Percentiles rank a stretch among this genome's conserved stretches.
These are phyloP conservation scores for Drosophila melanica DNA, from an alignment of 1,140 invertebrate genomes.

Conservation along the genomic window DNA sequence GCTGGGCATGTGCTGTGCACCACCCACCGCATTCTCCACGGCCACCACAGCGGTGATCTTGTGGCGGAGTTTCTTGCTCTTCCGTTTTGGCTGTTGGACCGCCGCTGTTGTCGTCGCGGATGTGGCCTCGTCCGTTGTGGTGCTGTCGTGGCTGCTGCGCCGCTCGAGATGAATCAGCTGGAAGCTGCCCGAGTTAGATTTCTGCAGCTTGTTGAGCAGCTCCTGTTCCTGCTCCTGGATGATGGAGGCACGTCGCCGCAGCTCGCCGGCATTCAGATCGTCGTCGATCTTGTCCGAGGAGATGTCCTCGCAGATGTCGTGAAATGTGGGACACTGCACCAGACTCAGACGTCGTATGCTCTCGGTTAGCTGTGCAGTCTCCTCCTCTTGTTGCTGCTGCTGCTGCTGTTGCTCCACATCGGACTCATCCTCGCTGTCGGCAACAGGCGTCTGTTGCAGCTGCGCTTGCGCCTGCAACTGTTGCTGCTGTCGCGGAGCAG, in stretches of 20 bases:
- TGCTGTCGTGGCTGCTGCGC: constrained; percentile 69
- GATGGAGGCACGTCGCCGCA: constrained; percentile 76
- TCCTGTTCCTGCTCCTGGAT: constrained; percentile 82
- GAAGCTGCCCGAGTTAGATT: constrained; percentile 74
- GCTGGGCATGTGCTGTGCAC: constrained; percentile 50
- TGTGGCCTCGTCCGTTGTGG: constrained; percentile 55
- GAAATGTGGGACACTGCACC: constrained; percentile 84
- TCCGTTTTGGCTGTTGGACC: constrained; percentile 52
- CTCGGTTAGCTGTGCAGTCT: constrained; percentile 48
- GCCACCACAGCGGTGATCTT: constrained; percentile 78
- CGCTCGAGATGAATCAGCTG: constrained; percentile 74
- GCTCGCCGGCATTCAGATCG: constrained; percentile 85
- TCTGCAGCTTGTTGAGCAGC: constrained; percentile 74
- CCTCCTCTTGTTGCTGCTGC: constrained; percentile 16
- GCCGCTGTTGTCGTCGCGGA: background rate
- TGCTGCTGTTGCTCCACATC: constrained; percentile 6
- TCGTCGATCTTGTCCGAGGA: constrained; percentile 85
- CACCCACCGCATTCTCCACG: constrained; percentile 58
- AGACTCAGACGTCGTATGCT: constrained; percentile 70
- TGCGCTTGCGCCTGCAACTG: constrained; percentile 5
- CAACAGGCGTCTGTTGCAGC: constrained; percentile 22
- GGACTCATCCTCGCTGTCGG: constrained; percentile 15
- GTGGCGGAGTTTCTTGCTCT: constrained; percentile 71
- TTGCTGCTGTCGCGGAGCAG: constrained; percentile 5
- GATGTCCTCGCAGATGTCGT: constrained; percentile 85